A percentile compares a stretch with the other conserved stretches of the same genome.
Conservation (phyloP, 2,113 vertebrate species). For the Pluvianellus socialis region DNA sequence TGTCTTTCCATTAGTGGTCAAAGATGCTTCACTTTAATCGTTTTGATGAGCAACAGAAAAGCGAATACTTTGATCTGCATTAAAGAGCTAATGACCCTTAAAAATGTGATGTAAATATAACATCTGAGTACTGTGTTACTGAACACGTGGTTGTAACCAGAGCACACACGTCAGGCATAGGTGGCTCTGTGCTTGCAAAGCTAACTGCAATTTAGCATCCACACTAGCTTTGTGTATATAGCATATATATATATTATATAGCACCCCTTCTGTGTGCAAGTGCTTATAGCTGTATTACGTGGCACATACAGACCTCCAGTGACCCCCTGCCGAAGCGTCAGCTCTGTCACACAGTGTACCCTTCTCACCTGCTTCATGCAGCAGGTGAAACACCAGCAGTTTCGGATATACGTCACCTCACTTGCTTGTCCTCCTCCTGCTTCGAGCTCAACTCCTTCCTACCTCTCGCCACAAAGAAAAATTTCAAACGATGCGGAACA, state of each 20-base stretch:
- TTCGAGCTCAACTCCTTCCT: neutral
- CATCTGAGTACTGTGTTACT: neutral
- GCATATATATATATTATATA: neutral
- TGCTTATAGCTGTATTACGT: neutral
- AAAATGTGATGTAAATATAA: neutral
- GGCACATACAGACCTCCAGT: neutral
- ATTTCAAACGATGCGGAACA: neutral
- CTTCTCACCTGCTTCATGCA: neutral
- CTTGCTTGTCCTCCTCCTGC: neutral
- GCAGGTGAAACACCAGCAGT: neutral
- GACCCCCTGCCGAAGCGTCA: neutral
- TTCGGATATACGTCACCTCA: neutral
- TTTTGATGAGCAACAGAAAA: neutral
- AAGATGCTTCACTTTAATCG: neutral
- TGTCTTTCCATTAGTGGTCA: neutral
- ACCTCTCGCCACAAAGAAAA: neutral
- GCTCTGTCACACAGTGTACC: rapidly evolving
- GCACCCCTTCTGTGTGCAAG: too few species aligned
- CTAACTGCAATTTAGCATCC: neutral
- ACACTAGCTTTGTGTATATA: neutral
- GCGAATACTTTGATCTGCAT: neutral
- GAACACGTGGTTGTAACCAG: neutral
- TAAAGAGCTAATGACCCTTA: neutral
- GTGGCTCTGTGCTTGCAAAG: neutral
- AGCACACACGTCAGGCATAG: neutral